Percentiles rank a stretch among this genome's conserved stretches.
Conservation (phyloP, 2,113 vertebrate genomes). For the Podarcis muralis region DNA sequence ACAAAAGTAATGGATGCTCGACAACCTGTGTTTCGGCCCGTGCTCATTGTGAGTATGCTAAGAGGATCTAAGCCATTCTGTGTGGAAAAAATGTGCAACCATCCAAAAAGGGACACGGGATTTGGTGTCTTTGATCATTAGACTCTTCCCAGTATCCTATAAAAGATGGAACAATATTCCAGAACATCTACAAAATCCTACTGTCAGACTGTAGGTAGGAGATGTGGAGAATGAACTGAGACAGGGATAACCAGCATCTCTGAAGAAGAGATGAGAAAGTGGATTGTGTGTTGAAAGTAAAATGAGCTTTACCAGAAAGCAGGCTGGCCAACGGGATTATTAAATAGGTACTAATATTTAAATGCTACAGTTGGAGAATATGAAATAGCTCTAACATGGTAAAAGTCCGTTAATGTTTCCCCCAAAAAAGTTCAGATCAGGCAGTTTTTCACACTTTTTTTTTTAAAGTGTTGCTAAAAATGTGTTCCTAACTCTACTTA, state of each 20-base stretch:
- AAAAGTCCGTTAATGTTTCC: neutral
- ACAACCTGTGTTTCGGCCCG: neutral
- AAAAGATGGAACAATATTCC: constrained; percentile 52
- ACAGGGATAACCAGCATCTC: neutral
- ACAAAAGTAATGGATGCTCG: neutral
- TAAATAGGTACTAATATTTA: neutral
- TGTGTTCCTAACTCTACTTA: constrained; percentile 4
- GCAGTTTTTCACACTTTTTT: neutral
- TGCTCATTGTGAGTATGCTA: constrained; percentile 25
- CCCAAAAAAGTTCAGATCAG: neutral
- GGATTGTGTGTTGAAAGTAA: neutral
- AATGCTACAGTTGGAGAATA: neutral
- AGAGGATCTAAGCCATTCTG: neutral
- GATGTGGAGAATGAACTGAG: neutral
- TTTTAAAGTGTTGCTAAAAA: neutral
- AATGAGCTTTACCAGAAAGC: neutral
- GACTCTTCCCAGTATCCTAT: constrained; percentile 34
- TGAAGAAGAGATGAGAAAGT: neutral
- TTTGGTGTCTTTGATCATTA: constrained; percentile 41
- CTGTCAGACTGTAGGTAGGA: neutral
- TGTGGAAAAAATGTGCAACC: constrained; percentile 17
- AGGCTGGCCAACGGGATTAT: neutral
- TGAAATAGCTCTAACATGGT: neutral
- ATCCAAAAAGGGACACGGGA: constrained; percentile 4
- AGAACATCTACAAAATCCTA: constrained; percentile 25